phyloP scores from a whole-genome alignment of 2,113 vertebrate species.

The Phyllopteryx taeniolatus region DNA sequence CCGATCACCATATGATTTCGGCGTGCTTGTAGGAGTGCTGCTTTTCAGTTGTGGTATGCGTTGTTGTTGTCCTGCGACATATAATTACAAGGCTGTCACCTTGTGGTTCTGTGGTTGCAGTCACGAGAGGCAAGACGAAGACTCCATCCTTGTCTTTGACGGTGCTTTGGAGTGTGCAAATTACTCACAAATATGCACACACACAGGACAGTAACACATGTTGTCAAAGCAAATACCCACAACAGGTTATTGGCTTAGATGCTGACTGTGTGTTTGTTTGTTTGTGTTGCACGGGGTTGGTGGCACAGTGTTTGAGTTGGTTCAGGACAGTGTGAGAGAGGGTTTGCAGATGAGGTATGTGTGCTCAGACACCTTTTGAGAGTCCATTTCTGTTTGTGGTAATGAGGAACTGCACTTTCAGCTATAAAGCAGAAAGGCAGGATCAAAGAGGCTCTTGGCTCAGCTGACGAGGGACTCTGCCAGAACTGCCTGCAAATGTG shows the following conservation, averaged over 20 bases:
- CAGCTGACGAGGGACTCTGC: slow-evolving; percentile 29
- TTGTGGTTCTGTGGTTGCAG: slow-evolving; percentile 26
- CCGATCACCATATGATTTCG: slow-evolving; percentile 8
- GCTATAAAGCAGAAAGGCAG: slow-evolving; percentile 64
- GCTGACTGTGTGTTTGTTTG: slow-evolving; percentile 8
- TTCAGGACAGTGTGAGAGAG: slow-evolving; percentile 31
- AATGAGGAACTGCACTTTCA: slow-evolving; percentile 71
- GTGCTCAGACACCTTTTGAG: slow-evolving; percentile 56
- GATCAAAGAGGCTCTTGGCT: slow-evolving; percentile 38
- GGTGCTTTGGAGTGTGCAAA: slow-evolving; percentile 31
- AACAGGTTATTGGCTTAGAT: slow-evolving; percentile 43
- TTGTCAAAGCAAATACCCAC: slow-evolving; percentile 46
- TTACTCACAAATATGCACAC: slow-evolving; percentile 32
- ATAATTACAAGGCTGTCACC: slow-evolving; percentile 54
- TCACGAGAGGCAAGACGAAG: slow-evolving; percentile 37
- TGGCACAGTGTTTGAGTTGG: slow-evolving; percentile 38
- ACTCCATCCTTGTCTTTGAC: slow-evolving; percentile 57
- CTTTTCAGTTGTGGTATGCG: slow-evolving; percentile 17
- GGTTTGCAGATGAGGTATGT: slow-evolving; percentile 13
- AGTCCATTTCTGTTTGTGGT: slow-evolving; percentile 72
- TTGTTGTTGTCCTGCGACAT: slow-evolving; percentile 20
- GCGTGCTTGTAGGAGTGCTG: slow-evolving; percentile 4
- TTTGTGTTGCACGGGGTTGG: slow-evolving; percentile 13
- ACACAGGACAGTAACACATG: slow-evolving; percentile 39
- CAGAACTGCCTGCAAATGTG: slow-evolving; percentile 17